Evolutionary conservation across 2,888 invertebrate species (phyloP), one percentile per base, ranked within the genome.

Genomic region (Schrankia costaestrigalis): DNA sequence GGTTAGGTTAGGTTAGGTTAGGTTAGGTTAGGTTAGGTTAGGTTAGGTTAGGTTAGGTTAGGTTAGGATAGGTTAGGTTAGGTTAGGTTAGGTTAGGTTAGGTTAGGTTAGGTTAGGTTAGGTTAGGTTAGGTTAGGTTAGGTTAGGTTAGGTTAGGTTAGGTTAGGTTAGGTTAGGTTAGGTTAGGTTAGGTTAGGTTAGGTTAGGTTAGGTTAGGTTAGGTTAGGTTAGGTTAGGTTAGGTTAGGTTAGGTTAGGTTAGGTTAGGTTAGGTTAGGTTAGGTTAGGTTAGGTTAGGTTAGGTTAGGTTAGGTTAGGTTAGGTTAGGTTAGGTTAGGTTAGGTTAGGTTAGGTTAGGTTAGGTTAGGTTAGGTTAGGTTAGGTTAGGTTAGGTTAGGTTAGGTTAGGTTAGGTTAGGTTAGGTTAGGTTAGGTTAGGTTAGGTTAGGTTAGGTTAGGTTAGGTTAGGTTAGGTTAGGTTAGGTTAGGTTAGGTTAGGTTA

Each of bases 241-340:
- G 52, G 56, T 54, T 57, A 48, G 51, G 55, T 57, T 54, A 48
- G 54, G 52, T 57, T 56, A 56, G 53, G 55, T 52, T 49, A 49
- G 49, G 52, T 52, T 47, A 41, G 47, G 49, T 50, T 50, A 47
- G 54, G 48, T 48, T 48, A 48, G 51, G 48, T 51, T 51, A 48
- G 48, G 54, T 54, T 51, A 54, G 51, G 51, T 54, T 48, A n/a
- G n/a, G n/a, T n/a, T n/a, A n/a, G n/a, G n/a, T n/a, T n/a, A n/a
- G n/a, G n/a, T n/a, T n/a, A n/a, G 54, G 48, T 49, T 37, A 36
- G 27, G n/a, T 27, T 12, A 19, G 27, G 17, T 27, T 50, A 56
- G 56, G 57, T 54, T 45, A 52, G 48, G 53, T 50, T 42, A 44
- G 51, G n/a, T 47, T 45, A 47, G 50, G 46, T 50, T 44, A 50